Percentiles rank a stretch among this genome's conserved stretches.
Evolutionary conservation across 2,797 vertebrate genomes (phyloP).

Genomic region (Calcarius lapponicus): DNA sequence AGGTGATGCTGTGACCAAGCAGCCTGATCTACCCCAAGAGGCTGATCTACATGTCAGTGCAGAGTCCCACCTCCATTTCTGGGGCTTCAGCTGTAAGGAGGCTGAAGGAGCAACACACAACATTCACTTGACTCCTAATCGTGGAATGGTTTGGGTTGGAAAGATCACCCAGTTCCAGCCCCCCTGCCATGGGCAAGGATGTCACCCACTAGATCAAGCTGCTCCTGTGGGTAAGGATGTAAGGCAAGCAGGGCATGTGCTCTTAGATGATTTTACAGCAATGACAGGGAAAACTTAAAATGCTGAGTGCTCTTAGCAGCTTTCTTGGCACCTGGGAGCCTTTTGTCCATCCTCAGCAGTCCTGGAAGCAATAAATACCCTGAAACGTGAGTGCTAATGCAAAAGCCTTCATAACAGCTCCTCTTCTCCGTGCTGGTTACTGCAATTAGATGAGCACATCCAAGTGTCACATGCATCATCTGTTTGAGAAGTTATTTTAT

Average conservation of each 20-base stretch:
- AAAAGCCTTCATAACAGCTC: not conserved
- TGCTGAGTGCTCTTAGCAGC: not conserved
- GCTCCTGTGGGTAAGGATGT: not conserved
- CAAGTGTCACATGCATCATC: slow-evolving; percentile 9
- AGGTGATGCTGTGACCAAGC: not conserved
- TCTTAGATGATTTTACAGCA: not conserved
- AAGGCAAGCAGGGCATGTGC: not conserved
- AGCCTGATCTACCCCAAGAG: not conserved
- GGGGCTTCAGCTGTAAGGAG: not conserved
- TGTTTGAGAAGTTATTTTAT: slow-evolving; percentile 16
- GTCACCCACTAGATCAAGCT: not conserved
- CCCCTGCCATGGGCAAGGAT: not conserved
- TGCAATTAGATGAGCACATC: slow-evolving; percentile 45
- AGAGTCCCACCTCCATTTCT: not conserved
- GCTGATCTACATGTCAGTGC: not conserved
- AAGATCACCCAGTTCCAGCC: not conserved
- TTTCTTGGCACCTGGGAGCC: not conserved
- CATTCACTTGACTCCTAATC: not conserved
- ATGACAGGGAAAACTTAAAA: not conserved
- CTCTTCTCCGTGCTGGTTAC: not conserved
- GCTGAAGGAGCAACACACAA: accelerated
- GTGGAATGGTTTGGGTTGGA: not conserved
- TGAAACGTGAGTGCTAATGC: not conserved
- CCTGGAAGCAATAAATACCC: slow-evolving; percentile 4
- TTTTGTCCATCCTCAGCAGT: not conserved